phyloP scores from a whole-genome alignment of 2,113 vertebrate genomes.

The Sminthopsis crassicaudata region DNA sequence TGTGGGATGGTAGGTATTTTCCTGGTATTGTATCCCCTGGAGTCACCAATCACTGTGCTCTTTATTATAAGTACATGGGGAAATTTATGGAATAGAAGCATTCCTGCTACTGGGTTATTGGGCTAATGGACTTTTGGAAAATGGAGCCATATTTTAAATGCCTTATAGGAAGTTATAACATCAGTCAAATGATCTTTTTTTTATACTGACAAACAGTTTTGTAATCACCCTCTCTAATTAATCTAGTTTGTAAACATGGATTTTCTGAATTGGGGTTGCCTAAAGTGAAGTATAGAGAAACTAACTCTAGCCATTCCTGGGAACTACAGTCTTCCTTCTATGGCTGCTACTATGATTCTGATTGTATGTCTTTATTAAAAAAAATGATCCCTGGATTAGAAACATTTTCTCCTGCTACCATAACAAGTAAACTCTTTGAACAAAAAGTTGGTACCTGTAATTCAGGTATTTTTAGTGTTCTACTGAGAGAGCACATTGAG shows the following conservation, averaged over 20 bases:
- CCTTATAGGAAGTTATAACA: neutral
- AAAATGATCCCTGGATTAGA: neutral
- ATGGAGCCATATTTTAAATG: neutral
- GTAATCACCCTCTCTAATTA: neutral
- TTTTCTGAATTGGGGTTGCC: neutral
- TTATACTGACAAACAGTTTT: neutral
- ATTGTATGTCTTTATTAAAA: neutral
- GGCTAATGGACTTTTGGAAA: neutral
- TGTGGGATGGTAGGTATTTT: neutral
- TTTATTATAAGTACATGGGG: slow-evolving; percentile 21
- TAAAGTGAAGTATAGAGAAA: neutral
- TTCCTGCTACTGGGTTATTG: neutral
- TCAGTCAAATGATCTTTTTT: neutral
- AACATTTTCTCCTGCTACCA: neutral
- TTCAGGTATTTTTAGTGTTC: neutral
- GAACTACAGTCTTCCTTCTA: neutral
- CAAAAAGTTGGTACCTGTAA: neutral
- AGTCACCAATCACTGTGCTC: neutral
- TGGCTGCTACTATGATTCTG: neutral
- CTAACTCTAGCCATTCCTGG: neutral
- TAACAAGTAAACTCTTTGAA: neutral
- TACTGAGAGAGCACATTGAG: neutral
- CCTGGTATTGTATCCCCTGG: neutral
- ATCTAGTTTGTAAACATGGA: neutral
- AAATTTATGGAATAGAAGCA: slow-evolving; percentile 9